Evolutionary conservation across 2,113 vertebrate genomes (phyloP).

Genomic region (Mus musculus): GRCm39 chr10:118818001-118818500

Average conservation of each 20-base stretch:
- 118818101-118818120: background rate
- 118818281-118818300: background rate
- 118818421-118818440: background rate
- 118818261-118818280: background rate
- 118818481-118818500: background rate
- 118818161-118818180: background rate
- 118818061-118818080: background rate
- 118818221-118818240: too few species aligned
- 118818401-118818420: background rate
- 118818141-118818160: background rate
- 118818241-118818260: too few species aligned
- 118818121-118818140: background rate
- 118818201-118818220: background rate
- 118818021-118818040: background rate
- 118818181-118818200: background rate
- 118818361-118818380: background rate
- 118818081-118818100: background rate
- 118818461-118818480: slow-evolving; percentile 1
- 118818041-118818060: background rate
- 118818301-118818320: background rate
- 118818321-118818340: background rate
- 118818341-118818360: background rate
- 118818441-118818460: background rate
- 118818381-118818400: slow-evolving; percentile 5
- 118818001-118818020: background rate